Conservation (phyloP, 1,140 invertebrate genomes). For the Temnothorax curvispinosus region DNA sequence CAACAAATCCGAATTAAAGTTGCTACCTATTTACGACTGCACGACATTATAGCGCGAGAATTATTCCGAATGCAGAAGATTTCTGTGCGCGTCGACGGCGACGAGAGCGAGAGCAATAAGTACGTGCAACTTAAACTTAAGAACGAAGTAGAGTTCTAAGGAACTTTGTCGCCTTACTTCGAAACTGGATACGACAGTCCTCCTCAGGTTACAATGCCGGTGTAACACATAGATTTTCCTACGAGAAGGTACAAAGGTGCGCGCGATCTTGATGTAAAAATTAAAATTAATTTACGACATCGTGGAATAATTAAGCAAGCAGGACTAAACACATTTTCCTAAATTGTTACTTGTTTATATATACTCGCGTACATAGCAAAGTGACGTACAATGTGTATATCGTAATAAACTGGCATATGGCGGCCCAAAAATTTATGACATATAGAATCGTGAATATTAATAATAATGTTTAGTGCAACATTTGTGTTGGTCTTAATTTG, state of each 20-base stretch:
- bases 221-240: slow-evolving; percentile 29
- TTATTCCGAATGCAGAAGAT: slow-evolving; percentile 40
- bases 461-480: not conserved
- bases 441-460: not conserved
- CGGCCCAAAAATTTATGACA: not conserved
- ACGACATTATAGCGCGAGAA: slow-evolving; percentile 12
- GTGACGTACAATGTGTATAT: not conserved
- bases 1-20: slow-evolving; percentile 53
- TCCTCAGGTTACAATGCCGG: not conserved
- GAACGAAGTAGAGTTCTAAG: slow-evolving; percentile 14
- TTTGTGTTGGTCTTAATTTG: slow-evolving; percentile 16
- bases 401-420: not conserved
- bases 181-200: slow-evolving; percentile 29
- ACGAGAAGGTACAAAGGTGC: not conserved
- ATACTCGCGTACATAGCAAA: not conserved
- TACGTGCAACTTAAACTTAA: slow-evolving; percentile 48
- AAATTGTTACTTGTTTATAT: slow-evolving; percentile 19
- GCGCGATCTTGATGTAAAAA: slow-evolving; percentile 16
- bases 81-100: slow-evolving; percentile 32
- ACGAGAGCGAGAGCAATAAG: slow-evolving; percentile 57
- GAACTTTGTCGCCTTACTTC: slow-evolving; percentile 48
- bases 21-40: slow-evolving; percentile 63
- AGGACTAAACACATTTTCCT: slow-evolving; percentile 1
- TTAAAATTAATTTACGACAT: slow-evolving; percentile 24
- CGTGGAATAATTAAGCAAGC: slow-evolving; percentile 9